phyloP scores from a whole-genome alignment of 2,797 vertebrate species.

The Typhlichthys subterraneus region DNA sequence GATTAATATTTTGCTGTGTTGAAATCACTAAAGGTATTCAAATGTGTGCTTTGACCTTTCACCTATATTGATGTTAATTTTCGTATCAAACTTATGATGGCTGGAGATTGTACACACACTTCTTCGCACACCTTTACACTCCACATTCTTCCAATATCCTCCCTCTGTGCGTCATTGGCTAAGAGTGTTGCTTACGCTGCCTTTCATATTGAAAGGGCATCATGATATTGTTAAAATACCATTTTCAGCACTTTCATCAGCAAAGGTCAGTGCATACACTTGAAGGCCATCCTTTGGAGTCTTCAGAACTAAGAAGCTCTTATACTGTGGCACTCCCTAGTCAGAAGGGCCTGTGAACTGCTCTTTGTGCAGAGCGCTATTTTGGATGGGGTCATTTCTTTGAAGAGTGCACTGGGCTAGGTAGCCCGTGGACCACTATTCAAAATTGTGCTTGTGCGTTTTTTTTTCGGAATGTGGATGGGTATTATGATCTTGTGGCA shows the following conservation, averaged over 20 bases:
- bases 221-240: constrained; percentile 82
- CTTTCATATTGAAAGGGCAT: constrained; percentile 82
- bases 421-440: constrained; percentile 43
- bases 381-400: constrained; percentile 68
- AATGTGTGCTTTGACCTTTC: too few species aligned
- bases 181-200: constrained; percentile 61
- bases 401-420: constrained; percentile 50
- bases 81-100: constrained; percentile 5
- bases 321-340: constrained; percentile 56
- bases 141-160: constrained; percentile 2
- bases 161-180: constrained; percentile 36
- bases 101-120: constrained; percentile 25
- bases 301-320: constrained; percentile 67
- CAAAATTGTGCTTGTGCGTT: constrained; percentile 30
- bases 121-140: constrained; percentile 27
- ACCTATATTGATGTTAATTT: too few species aligned
- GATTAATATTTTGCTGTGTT: too few species aligned
- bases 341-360: constrained; percentile 62
- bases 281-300: constrained; percentile 72
- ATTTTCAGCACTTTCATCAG: constrained; percentile 79
- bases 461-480: constrained; percentile 14
- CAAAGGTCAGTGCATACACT: constrained; percentile 81
- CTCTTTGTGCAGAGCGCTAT: constrained; percentile 65
- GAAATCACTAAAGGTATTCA: too few species aligned
- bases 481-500: constrained; percentile 31